These are phyloP conservation scores for Otocyon megalotis DNA, from an alignment of 2,113 vertebrate species.

Conservation along the genomic window DNA sequence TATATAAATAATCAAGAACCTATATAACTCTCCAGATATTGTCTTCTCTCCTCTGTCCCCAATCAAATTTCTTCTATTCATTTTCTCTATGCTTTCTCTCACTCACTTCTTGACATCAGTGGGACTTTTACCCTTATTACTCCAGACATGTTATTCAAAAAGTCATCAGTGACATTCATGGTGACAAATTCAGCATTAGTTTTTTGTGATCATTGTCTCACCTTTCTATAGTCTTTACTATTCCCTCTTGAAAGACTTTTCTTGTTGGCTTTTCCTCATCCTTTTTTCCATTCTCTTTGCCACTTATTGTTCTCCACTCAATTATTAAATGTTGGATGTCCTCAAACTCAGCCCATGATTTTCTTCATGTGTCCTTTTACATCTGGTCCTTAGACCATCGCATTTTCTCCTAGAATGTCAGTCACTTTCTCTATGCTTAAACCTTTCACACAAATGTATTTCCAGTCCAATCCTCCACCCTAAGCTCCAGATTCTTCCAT, in stretches of 20 bases:
- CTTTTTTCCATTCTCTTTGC: background rate
- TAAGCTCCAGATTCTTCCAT: background rate
- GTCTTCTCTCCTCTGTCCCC: background rate
- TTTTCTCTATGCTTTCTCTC: background rate
- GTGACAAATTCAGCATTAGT: background rate
- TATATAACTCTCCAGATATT: background rate
- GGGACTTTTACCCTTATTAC: background rate
- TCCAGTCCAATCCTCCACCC: background rate
- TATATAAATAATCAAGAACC: background rate
- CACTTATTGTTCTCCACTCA: background rate
- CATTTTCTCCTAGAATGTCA: background rate
- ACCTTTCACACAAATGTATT: background rate
- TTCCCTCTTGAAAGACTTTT: background rate
- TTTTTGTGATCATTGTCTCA: background rate
- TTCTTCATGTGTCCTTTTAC: background rate
- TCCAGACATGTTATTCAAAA: background rate
- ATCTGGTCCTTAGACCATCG: background rate
- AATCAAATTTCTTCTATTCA: background rate
- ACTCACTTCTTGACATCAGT: background rate
- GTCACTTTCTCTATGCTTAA: background rate
- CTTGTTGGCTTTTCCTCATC: background rate
- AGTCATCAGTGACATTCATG: background rate
- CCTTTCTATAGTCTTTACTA: background rate
- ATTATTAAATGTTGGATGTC: background rate
- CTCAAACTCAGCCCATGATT: conserved; percentile 2